Conservation (phyloP, 2,888 invertebrate species). For the Pammene aurita region DNA sequence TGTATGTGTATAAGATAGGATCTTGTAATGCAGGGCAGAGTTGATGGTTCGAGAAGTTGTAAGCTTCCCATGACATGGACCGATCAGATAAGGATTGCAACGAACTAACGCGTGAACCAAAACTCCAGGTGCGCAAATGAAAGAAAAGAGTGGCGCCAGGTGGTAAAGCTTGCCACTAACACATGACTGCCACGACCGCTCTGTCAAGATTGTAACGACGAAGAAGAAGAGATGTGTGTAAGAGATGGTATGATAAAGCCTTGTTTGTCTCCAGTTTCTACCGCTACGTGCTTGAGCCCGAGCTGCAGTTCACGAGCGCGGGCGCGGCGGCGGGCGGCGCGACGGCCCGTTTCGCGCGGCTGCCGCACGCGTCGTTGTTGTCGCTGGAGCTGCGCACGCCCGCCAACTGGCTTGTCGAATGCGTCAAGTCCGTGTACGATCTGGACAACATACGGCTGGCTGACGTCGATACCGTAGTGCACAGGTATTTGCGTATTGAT, state of each 20-base stretch:
- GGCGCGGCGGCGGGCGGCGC: constrained; percentile 90
- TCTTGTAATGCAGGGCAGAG: too few relatives aligned
- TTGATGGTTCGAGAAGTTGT: too few relatives aligned
- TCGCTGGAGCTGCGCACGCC: constrained; percentile 92
- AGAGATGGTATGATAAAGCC: neutral
- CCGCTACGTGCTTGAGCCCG: constrained; percentile 96
- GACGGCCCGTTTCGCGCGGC: constrained; percentile 91
- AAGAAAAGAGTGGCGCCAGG: too few relatives aligned
- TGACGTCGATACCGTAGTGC: constrained; percentile 94
- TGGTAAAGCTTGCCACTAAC: too few relatives aligned
- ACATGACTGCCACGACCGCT: too few relatives aligned
- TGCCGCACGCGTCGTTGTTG: constrained; percentile 95
- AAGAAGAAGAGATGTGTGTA: too few relatives aligned
- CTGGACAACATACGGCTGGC: constrained; percentile 98
- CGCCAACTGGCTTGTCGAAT: constrained; percentile 98
- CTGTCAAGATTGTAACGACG: too few relatives aligned
- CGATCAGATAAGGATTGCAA: too few relatives aligned
- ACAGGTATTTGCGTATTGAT: constrained; percentile 81
- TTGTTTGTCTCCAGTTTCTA: constrained; percentile 89
- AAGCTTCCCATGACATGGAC: too few relatives aligned
- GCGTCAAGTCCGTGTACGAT: constrained; percentile 96
- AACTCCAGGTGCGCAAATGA: too few relatives aligned
- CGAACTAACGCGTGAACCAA: too few relatives aligned
- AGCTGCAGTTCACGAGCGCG: constrained; percentile 89
- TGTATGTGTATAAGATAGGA: too few relatives aligned